Conservation (phyloP, 1,140 invertebrate genomes). For the Drosophila ironensis region DNA sequence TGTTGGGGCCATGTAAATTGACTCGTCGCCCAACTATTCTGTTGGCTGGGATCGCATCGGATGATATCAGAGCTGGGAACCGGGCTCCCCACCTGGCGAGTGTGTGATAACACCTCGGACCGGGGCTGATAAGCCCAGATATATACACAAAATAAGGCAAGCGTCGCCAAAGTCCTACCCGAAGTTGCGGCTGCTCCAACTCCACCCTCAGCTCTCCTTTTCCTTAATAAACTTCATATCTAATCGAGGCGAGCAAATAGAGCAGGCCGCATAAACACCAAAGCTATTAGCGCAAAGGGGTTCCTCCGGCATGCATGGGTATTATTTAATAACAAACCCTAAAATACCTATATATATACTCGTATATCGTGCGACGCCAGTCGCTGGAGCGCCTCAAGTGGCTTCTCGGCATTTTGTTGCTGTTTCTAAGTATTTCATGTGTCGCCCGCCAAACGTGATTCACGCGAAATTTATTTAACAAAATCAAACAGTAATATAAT, state of each 20-base stretch:
- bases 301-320: slow-evolving; percentile 19
- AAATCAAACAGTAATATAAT: slow-evolving; percentile 38
- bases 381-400: slow-evolving; percentile 40
- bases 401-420: slow-evolving; percentile 19
- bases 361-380: slow-evolving; percentile 9
- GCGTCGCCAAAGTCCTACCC: slow-evolving; percentile 42
- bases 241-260: slow-evolving; percentile 63
- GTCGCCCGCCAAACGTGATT: slow-evolving; percentile 32
- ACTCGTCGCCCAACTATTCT: slow-evolving; percentile 25
- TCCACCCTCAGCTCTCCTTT: background rate
- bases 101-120: slow-evolving; percentile 45
- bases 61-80: slow-evolving; percentile 9
- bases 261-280: slow-evolving; percentile 36
- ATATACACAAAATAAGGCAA: slow-evolving; percentile 52
- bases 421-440: slow-evolving; percentile 15
- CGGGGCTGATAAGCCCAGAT: slow-evolving; percentile 64
- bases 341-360: background rate
- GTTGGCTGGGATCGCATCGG: background rate
- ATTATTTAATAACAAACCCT: slow-evolving; percentile 42
- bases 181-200: slow-evolving; percentile 23
- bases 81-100: slow-evolving; percentile 31
- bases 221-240: slow-evolving; percentile 41
- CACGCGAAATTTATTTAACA: slow-evolving; percentile 42
- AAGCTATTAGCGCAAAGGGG: slow-evolving; percentile 53
- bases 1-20: slow-evolving; percentile 45